Conservation (phyloP, 2,797 vertebrate species). For the Neoniphon sammara region DNA sequence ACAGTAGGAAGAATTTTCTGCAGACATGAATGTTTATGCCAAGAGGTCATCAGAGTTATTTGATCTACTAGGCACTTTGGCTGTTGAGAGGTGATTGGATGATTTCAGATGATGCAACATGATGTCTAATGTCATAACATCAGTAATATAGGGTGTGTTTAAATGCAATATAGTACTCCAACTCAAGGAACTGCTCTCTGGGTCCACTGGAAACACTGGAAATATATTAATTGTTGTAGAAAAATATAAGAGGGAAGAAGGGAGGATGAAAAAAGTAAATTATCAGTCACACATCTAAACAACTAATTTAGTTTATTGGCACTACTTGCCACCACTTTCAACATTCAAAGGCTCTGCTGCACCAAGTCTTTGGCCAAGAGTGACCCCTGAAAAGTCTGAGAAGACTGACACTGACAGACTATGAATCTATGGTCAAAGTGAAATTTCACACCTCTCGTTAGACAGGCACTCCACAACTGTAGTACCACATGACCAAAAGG, state of each 20-base stretch:
- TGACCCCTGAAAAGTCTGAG: background rate
- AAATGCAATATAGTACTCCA: background rate
- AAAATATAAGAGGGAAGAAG: background rate
- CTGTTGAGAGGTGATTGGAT: background rate
- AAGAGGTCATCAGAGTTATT: background rate
- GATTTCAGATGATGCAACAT: background rate
- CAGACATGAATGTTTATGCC: constrained; percentile 10
- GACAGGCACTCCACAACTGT: constrained; percentile 1
- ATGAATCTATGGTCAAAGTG: background rate
- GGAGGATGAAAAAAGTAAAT: background rate
- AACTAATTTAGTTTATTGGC: background rate
- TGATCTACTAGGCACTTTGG: constrained; percentile 8
- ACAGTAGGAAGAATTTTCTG: background rate
- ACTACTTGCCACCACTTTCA: background rate
- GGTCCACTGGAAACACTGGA: background rate
- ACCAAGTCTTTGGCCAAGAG: background rate
- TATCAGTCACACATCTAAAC: background rate
- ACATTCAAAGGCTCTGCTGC: background rate
- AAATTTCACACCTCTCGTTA: background rate
- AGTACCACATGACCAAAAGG: constrained; percentile 6
- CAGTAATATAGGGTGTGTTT: background rate
- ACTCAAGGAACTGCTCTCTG: background rate
- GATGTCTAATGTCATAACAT: background rate
- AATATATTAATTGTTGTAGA: background rate
- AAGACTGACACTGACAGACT: background rate